Conservation (phyloP, 2,797 vertebrate species). For the Carcharodon carcharias region DNA sequence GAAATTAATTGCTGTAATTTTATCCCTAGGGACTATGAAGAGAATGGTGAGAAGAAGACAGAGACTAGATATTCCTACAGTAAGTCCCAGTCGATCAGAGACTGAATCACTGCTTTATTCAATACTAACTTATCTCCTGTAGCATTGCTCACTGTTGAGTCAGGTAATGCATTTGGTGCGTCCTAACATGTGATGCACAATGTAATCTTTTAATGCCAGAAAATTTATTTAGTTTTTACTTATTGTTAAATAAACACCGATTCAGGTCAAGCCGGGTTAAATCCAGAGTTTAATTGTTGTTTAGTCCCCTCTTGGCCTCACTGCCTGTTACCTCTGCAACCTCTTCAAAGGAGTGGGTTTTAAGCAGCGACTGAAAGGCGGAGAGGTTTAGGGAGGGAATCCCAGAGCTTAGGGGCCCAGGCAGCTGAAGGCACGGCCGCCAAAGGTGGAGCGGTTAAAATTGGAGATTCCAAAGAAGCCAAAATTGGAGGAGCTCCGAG, state of each 20-base stretch:
- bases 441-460: too few species aligned
- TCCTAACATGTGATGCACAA: too few species aligned
- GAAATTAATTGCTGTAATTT: not conserved
- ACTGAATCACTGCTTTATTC: not conserved
- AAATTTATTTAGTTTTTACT: not conserved
- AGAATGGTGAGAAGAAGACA: slow-evolving; percentile 62
- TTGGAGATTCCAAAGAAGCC: not conserved
- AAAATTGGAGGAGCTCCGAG: not conserved
- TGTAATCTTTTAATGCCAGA: not conserved
- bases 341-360: not conserved
- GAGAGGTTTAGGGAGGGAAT: not conserved
- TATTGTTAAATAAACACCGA: not conserved
- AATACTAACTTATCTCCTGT: not conserved
- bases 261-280: not conserved
- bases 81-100: slow-evolving; percentile 48
- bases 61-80: slow-evolving; percentile 64
- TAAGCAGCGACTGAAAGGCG: not conserved
- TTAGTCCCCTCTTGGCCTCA: not conserved
- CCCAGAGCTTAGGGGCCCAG: not conserved
- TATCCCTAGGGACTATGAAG: slow-evolving; percentile 58
- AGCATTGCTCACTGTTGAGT: not conserved
- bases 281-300: not conserved
- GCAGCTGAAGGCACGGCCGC: not conserved
- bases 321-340: not conserved
- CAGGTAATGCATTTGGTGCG: not conserved